Conservation (phyloP, 2,888 invertebrate genomes). For the Cenopis cana region DNA sequence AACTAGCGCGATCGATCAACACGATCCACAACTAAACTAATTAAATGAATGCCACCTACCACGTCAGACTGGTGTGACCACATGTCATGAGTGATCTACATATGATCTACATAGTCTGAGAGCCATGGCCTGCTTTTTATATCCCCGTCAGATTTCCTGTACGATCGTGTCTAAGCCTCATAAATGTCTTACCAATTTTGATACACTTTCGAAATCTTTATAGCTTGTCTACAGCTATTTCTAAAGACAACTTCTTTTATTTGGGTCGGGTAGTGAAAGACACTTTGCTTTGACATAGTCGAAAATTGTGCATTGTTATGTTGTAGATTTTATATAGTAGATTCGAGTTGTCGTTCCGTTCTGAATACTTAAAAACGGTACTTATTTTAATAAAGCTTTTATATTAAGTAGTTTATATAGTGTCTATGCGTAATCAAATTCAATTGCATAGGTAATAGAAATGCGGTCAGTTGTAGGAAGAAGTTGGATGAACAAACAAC, state of each 20-base stretch:
- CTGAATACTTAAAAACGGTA: background rate
- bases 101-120: conserved; percentile 39
- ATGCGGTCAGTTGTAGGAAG: background rate
- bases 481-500: background rate
- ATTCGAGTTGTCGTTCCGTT: background rate
- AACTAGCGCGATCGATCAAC: conserved; percentile 10
- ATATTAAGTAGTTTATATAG: too few species aligned
- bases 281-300: background rate
- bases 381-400: background rate
- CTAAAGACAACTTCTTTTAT: conserved; percentile 26
- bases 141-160: conserved; percentile 77
- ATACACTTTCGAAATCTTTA: conserved; percentile 69
- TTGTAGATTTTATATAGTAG: background rate
- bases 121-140: conserved; percentile 76
- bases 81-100: conserved; percentile 35
- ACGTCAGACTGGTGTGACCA: conserved; percentile 27
- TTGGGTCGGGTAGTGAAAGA: conserved; percentile 6
- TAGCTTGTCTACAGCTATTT: conserved; percentile 56
- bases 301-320: background rate
- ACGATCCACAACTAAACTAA: conserved; percentile 9
- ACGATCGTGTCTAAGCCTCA: conserved; percentile 70
- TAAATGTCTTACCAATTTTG: conserved; percentile 69
- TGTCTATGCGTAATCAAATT: background rate
- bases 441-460: background rate
- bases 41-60: conserved; percentile 31